phyloP scores from a whole-genome alignment of 2,113 vertebrate genomes.

The Hippocampus mohnikei region DNA sequence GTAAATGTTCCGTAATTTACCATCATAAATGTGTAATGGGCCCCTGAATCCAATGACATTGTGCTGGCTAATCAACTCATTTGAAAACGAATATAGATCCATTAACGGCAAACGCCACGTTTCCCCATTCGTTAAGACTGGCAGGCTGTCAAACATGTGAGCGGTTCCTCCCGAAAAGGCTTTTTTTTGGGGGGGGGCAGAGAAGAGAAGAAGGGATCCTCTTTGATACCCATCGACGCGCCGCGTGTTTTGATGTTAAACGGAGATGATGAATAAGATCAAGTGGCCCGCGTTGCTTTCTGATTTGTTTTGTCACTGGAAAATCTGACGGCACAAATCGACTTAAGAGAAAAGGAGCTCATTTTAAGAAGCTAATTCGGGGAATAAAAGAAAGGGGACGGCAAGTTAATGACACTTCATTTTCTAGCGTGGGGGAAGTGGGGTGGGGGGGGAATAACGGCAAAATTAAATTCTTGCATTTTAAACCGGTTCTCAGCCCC shows the following conservation, averaged over 20 bases:
- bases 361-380: constrained; percentile 47
- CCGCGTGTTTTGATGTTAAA: constrained; percentile 58
- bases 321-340: constrained; percentile 36
- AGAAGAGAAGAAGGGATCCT: constrained; percentile 4
- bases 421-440: constrained; percentile 23
- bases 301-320: constrained; percentile 67
- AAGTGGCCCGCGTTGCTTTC: constrained; percentile 49
- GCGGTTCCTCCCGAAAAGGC: constrained; percentile 47
- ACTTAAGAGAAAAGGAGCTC: constrained; percentile 45
- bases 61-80: constrained; percentile 83
- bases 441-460: constrained; percentile 47
- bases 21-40: constrained; percentile 83
- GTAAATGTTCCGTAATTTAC: constrained; percentile 84
- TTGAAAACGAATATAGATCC: constrained; percentile 81
- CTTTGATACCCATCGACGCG: constrained; percentile 43
- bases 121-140: constrained; percentile 70
- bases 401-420: constrained; percentile 62
- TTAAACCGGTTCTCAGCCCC: constrained; percentile 49
- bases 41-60: constrained; percentile 79
- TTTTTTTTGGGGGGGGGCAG: constrained; percentile 15
- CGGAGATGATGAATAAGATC: constrained; percentile 53
- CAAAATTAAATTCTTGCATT: constrained; percentile 59
- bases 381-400: constrained; percentile 31
- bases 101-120: constrained; percentile 73
- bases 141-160: constrained; percentile 66